These are phyloP conservation scores for Orbicella faveolata DNA, from an alignment of 64 coral and sea anemone genomes.

Conservation along the genomic window DNA sequence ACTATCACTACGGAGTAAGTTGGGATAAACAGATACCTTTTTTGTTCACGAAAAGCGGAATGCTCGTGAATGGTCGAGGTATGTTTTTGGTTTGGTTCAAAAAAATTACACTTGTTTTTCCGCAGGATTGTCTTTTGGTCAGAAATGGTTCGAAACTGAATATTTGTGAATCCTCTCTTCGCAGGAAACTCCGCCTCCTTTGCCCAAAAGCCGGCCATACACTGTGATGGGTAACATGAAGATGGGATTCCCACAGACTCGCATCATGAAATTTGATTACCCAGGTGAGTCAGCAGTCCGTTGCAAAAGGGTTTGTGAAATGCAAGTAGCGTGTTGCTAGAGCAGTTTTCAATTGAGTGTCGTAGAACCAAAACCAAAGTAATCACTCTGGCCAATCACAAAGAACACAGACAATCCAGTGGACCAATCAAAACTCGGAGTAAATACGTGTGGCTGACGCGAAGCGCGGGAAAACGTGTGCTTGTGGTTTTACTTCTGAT, in stretches of 20 bases:
- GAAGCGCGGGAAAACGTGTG: too few relatives aligned
- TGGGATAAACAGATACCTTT: neutral
- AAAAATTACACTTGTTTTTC: neutral
- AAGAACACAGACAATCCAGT: too few relatives aligned
- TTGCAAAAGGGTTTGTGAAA: too few relatives aligned
- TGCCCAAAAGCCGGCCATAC: conserved; percentile 84
- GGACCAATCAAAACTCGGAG: too few relatives aligned
- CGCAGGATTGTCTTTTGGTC: neutral
- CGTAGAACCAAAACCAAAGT: too few relatives aligned
- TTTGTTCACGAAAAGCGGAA: neutral
- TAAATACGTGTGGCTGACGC: too few relatives aligned
- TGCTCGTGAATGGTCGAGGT: too few relatives aligned
- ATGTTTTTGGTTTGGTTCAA: neutral
- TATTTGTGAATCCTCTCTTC: neutral
- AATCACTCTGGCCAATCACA: too few relatives aligned
- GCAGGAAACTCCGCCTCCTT: conserved; percentile 75
- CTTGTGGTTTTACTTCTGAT: too few relatives aligned
- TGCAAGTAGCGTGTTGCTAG: too few relatives aligned
- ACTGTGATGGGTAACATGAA: conserved; percentile 98
- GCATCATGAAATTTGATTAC: conserved; percentile 87
- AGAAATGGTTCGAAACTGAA: neutral
- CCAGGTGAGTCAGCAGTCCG: conserved; percentile 39
- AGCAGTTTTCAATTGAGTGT: too few relatives aligned
- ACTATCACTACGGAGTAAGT: neutral
- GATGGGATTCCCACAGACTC: conserved; percentile 94